Percentiles rank a stretch among this genome's conserved stretches.
phyloP scores from a whole-genome alignment of 2,888 invertebrate genomes.

The Cybosia mesomella region DNA sequence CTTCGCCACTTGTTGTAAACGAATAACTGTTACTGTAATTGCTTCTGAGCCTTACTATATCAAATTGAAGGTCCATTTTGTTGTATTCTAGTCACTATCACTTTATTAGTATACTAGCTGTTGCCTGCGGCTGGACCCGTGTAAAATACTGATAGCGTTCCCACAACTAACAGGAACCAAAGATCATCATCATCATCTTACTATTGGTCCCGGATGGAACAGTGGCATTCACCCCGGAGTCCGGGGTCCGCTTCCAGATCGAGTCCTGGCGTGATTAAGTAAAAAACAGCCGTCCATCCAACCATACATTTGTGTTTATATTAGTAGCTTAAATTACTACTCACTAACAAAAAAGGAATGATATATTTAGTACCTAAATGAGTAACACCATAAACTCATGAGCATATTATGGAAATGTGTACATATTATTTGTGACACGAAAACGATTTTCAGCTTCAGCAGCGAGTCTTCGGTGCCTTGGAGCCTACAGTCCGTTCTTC shows the following conservation, averaged over 20 bases:
- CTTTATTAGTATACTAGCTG: not conserved
- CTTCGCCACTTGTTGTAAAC: slow-evolving; percentile 47
- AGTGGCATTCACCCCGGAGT: too few species aligned
- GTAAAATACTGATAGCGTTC: not conserved
- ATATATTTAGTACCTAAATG: not conserved
- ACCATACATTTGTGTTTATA: too few species aligned
- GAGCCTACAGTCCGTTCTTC: too few species aligned
- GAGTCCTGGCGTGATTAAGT: too few species aligned
- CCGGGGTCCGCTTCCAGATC: too few species aligned
- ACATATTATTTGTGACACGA: not conserved
- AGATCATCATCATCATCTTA: too few species aligned
- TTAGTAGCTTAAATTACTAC: too few species aligned
- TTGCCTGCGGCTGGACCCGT: not conserved
- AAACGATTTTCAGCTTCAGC: not conserved
- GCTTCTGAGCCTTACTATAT: slow-evolving; percentile 12
- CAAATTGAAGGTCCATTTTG: slow-evolving; percentile 2
- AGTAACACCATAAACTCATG: not conserved
- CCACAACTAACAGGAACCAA: not conserved
- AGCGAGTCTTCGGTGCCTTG: too few species aligned
- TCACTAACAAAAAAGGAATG: not conserved
- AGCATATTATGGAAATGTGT: too few species aligned
- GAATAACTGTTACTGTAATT: slow-evolving; percentile 40
- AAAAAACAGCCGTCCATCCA: too few species aligned
- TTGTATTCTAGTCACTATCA: not conserved
- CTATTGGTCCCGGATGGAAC: too few species aligned